A percentile compares a stretch with the other conserved stretches of the same genome.
phyloP scores from a whole-genome alignment of 2,113 vertebrate species.

The Platichthys stellatus region DNA sequence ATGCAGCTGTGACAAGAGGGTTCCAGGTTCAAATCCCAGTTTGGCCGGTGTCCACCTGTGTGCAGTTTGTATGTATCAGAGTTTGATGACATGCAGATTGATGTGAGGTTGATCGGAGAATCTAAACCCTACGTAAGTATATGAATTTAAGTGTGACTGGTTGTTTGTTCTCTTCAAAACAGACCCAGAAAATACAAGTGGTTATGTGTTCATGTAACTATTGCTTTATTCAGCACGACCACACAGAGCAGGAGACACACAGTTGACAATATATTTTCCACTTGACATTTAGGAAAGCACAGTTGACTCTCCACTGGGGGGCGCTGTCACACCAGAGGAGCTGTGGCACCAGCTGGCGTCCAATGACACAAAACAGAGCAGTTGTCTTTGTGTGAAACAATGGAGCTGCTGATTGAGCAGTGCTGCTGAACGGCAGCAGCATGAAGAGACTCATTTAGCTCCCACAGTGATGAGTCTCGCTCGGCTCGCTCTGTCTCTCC shows the following conservation, averaged over 20 bases:
- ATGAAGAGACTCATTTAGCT: constrained; percentile 7
- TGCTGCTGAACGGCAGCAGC: too few species aligned
- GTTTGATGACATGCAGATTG: too few species aligned
- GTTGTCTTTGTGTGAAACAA: constrained; percentile 1
- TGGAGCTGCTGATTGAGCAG: constrained; percentile 3
- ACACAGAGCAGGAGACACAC: too few species aligned
- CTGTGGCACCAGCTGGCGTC: constrained; percentile 3
- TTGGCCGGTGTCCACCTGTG: too few species aligned
- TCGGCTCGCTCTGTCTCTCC: constrained; percentile 7
- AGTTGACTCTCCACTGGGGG: constrained; percentile 53
- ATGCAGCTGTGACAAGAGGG: too few species aligned
- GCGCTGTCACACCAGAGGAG: constrained; percentile 54
- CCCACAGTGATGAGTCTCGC: constrained; percentile 12
- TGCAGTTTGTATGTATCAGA: too few species aligned
- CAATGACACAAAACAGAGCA: neutral
- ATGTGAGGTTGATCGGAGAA: too few species aligned
- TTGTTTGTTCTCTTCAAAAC: too few species aligned
- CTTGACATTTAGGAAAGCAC: neutral
- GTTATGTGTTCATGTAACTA: neutral
- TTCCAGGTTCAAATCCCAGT: too few species aligned
- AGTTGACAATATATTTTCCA: neutral
- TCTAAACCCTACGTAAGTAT: too few species aligned
- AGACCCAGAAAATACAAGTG: too few species aligned
- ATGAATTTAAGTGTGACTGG: too few species aligned
- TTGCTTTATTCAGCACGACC: neutral